Base-by-base conservation (phyloP, 2,797 vertebrate genomes). In the Taeniopygia guttata region DNA sequence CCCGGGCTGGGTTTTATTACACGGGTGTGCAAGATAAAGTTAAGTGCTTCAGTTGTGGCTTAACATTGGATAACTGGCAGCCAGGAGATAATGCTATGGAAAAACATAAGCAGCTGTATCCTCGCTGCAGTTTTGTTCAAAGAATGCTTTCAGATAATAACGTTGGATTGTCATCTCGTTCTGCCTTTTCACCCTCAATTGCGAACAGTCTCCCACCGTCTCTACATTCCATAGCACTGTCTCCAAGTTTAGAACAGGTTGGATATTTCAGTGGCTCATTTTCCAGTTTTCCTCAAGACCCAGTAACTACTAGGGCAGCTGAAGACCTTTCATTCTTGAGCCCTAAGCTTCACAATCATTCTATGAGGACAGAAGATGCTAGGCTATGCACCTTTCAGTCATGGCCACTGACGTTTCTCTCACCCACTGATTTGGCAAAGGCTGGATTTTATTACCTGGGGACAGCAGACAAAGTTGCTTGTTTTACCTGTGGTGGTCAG, bases 1-100 rank as follows among this genome's bases (percentile, higher is more conserved):
- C 99, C 3, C 98, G 98, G n/a, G 99, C 99, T 13, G 99, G 99
- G 2, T 99, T 99, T 98, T 99, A 99, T 95, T 99, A 99, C 97
- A 99, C 98, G 0, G 99, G 99, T 8, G 90, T 98, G 42, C 98
- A 98, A 2, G 99, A 99, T 97, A 98, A 98, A 19, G 99, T 99
- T 11, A 98, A 98, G 94, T 99, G 99, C 93, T 99, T 99, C 97
- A 98, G 96, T 56, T 99, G 99, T 94, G 99, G 98, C 19, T 97
- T 99, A 87, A 99, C 98, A 1, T 89, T 98, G 62, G 99, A 99
- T 73, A 99, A 98, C 94, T 99, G 99, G 99, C 99, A 99, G 89
- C 96, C 97, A 5, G 99, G 99, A 29, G 99, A 99, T 97, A 99
- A 97, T 87, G 98, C 99, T 4, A 96, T 98, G 45, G 99, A 99